Conservation (phyloP, 2,113 vertebrate genomes). For the Ceyx margarethae region DNA sequence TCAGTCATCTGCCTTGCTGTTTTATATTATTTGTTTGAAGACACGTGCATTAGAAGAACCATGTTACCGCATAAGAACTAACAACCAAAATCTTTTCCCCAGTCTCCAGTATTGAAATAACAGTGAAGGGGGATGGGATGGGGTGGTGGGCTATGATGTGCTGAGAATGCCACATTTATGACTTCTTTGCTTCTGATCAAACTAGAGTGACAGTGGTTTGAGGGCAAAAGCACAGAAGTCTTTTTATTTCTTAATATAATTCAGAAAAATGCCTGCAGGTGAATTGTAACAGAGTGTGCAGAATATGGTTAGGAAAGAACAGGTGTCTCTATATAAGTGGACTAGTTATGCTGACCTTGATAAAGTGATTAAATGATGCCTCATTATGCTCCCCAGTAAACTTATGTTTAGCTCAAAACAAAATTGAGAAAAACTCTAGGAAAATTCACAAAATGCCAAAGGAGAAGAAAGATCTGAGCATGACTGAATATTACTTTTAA, state of each 20-base stretch:
- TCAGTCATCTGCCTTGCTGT: neutral
- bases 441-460: neutral
- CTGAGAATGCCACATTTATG: neutral
- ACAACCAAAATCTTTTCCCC: neutral
- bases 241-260: neutral
- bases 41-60: neutral
- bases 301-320: neutral
- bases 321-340: neutral
- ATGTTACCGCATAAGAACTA: neutral
- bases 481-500: conserved; percentile 18
- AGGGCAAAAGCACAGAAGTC: neutral
- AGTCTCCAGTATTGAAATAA: neutral
- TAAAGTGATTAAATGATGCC: neutral
- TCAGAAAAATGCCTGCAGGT: neutral
- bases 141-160: neutral
- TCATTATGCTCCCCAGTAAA: neutral
- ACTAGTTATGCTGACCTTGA: neutral
- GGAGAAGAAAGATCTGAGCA: neutral
- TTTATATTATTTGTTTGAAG: neutral
- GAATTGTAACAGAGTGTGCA: neutral
- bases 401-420: neutral
- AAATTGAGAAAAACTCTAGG: neutral
- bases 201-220: neutral
- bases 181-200: neutral
- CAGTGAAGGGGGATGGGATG: neutral